phyloP scores from a whole-genome alignment of 1,140 invertebrate species.

The Steinernema feltiae region DNA sequence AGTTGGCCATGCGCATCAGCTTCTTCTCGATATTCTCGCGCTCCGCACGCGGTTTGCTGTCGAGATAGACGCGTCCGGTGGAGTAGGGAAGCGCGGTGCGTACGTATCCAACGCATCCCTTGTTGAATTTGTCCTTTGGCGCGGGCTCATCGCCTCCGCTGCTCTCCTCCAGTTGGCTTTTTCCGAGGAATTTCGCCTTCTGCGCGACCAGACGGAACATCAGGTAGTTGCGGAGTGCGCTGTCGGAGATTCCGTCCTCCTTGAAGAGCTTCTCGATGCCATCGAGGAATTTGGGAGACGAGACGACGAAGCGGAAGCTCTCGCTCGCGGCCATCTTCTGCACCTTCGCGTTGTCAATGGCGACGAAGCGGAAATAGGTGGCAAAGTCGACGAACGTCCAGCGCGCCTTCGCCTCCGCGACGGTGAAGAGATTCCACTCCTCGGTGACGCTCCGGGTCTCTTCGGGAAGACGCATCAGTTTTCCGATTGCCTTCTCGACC shows the following conservation, averaged over 20 bases:
- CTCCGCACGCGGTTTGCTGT: conserved; percentile 1
- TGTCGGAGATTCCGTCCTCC: neutral
- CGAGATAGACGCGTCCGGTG: neutral
- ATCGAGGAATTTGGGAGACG: neutral
- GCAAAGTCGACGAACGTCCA: conserved; percentile 7
- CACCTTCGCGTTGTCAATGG: neutral
- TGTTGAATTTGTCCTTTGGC: neutral
- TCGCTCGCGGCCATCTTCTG: neutral
- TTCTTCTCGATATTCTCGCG: conserved; percentile 2
- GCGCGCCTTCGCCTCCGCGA: neutral
- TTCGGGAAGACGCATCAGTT: conserved; percentile 12
- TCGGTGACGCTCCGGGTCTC: neutral
- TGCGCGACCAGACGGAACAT: conserved; percentile 8
- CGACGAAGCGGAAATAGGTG: conserved; percentile 8
- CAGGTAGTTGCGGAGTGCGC: neutral
- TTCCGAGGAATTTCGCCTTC: neutral
- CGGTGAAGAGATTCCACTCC: conserved; percentile 11
- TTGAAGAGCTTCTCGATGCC: conserved; percentile 11
- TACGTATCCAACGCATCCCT: neutral
- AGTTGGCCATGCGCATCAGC: conserved; percentile 11
- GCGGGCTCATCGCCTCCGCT: neutral
- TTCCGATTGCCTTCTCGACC: conserved; percentile 5
- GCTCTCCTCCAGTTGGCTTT: neutral
- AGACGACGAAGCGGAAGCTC: neutral
- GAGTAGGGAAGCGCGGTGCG: neutral